Evolutionary conservation across 1,140 invertebrate species (phyloP), one percentile per base, ranked within the genome.

Genomic region (Cherax quadricarinatus): DNA sequence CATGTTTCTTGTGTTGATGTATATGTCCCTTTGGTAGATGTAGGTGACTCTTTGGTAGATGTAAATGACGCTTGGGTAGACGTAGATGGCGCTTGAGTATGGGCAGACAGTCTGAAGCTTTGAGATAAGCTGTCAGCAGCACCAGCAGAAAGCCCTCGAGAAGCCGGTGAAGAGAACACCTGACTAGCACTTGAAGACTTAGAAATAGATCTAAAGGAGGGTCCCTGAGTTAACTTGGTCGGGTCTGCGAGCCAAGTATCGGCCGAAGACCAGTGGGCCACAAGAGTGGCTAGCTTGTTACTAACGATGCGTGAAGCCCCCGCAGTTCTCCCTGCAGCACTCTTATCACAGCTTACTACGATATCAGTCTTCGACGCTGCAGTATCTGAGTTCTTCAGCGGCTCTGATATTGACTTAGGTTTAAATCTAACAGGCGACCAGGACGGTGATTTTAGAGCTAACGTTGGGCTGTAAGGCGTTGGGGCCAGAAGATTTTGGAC

Each of bases 341-440:
- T 21, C 78, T 79, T 80, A 12, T 14, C 53, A 16, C 14, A 21
- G 21, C 3, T 18, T 18, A n/a, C 62, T 53, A 10, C n/a, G 16
- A 49, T 3, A 9, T 21, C 57, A 21, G 12, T n/a, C 3, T 10
- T 48, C 14, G 24, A 16, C n/a, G 24, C 60, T 21, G 83, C 30
- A 21, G 30, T 66, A 9, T n/a, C 82, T 18, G 81, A 80, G 24
- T 24, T 88, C 78, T 48, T 88, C 53, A 78, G 41, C 12, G 30
- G 53, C 16, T 88, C 86, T 30, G 86, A 30, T 79, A 88, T 30
- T 10, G 48, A 48, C n/a, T 82, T 82, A 57, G 88, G 81, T 24
- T 90, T 90, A 9, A 90, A 90, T 57, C 88, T 83, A 16, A 90
- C 88, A 10, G 88, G 88, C 24, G 88, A 90, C 88, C 88, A 90